These are phyloP conservation scores for Gavialis gangeticus DNA, from an alignment of 2,113 vertebrate species.

Conservation along the genomic window DNA sequence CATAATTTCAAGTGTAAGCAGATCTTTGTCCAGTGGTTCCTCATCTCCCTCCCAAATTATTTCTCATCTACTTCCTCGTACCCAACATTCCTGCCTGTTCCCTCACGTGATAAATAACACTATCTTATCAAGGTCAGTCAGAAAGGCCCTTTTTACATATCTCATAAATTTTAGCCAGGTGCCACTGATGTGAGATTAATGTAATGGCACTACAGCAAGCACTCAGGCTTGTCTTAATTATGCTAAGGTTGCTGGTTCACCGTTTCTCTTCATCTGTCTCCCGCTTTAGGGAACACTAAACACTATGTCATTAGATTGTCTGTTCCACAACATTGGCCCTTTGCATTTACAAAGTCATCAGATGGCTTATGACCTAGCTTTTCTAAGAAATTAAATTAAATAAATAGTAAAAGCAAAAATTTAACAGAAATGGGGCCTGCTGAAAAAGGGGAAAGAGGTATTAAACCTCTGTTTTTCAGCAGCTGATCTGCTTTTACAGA, in stretches of 20 bases:
- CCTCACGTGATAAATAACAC: constrained; percentile 85
- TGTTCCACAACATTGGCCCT: constrained; percentile 86
- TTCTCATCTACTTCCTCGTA: constrained; percentile 46
- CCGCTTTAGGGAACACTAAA: constrained; percentile 90
- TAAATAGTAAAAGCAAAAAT: constrained; percentile 80
- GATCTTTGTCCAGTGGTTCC: constrained; percentile 44
- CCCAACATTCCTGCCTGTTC: constrained; percentile 63
- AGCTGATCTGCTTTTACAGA: background rate
- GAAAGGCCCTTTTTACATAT: constrained; percentile 86
- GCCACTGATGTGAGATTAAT: constrained; percentile 89
- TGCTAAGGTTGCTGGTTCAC: constrained; percentile 88
- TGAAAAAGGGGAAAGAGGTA: background rate
- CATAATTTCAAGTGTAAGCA: constrained; percentile 60
- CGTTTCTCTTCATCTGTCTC: constrained; percentile 89
- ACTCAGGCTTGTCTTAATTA: constrained; percentile 91
- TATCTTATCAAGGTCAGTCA: constrained; percentile 86
- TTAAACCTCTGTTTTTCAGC: background rate
- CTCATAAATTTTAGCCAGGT: constrained; percentile 89
- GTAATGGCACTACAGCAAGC: constrained; percentile 86
- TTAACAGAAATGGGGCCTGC: constrained; percentile 19
- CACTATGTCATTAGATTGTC: constrained; percentile 90
- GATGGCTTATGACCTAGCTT: constrained; percentile 84
- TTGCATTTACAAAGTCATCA: constrained; percentile 90
- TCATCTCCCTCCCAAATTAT: constrained; percentile 51
- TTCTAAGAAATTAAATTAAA: constrained; percentile 85